These are phyloP conservation scores for Bujurquina vittata DNA, from an alignment of 2,113 vertebrate species.

Conservation along the genomic window DNA sequence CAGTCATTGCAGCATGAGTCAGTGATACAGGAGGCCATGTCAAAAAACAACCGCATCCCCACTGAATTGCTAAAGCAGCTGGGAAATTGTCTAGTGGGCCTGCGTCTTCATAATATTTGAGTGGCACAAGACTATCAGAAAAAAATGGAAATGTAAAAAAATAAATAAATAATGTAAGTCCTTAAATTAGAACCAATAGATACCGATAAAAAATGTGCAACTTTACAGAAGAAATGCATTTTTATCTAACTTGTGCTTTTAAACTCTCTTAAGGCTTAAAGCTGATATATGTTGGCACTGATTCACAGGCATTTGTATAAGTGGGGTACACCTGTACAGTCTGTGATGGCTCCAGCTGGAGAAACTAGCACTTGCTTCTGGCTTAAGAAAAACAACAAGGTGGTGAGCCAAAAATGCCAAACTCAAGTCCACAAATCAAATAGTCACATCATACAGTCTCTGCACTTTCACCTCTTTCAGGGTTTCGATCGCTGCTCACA, in stretches of 20 bases:
- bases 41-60: not conserved
- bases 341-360: not conserved
- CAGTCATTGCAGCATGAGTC: slow-evolving; percentile 10
- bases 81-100: not conserved
- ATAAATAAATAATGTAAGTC: too few relatives aligned
- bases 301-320: not conserved
- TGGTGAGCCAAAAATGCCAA: not conserved
- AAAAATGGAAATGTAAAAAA: too few relatives aligned
- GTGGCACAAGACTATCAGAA: too few relatives aligned
- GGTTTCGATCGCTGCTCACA: not conserved
- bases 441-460: not conserved
- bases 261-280: not conserved
- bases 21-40: slow-evolving; percentile 8
- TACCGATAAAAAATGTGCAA: not conserved
- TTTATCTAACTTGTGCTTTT: not conserved
- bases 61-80: not conserved
- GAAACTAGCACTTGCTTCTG: not conserved
- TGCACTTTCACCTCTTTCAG: not conserved
- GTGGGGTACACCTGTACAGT: too few relatives aligned
- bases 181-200: not conserved
- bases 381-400: not conserved
- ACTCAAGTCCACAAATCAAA: not conserved
- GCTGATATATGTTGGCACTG: not conserved
- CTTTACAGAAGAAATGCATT: not conserved
- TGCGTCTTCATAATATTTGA: too few relatives aligned